These are phyloP conservation scores for Rhincodon typus DNA, from an alignment of 2,797 vertebrate species.

Conservation along the genomic window DNA sequence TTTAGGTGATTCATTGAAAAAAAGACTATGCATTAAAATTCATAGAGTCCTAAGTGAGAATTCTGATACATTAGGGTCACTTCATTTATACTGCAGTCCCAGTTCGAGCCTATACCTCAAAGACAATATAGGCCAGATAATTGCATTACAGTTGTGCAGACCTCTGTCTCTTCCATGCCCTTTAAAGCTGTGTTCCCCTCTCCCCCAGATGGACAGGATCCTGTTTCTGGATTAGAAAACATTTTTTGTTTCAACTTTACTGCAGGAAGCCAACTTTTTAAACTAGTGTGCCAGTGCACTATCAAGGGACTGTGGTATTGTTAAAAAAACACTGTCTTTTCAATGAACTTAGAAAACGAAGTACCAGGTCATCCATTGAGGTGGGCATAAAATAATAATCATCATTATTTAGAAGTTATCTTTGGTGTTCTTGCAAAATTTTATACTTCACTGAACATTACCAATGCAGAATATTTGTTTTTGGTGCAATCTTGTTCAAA, in stretches of 20 bases:
- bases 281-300: not conserved
- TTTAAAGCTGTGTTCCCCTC: not conserved
- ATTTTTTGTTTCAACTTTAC: not conserved
- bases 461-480: not conserved
- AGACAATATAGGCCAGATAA: not conserved
- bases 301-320: not conserved
- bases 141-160: not conserved
- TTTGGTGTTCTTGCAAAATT: not conserved
- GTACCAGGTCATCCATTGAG: not conserved
- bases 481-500: not conserved
- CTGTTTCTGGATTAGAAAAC: not conserved
- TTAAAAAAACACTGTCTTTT: not conserved
- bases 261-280: not conserved
- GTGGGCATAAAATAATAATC: not conserved
- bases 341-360: not conserved
- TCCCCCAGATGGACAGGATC: not conserved
- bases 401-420: not conserved
- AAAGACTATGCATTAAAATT: not conserved
- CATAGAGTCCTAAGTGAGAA: not conserved
- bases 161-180: not conserved
- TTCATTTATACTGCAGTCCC: not conserved
- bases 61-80: not conserved
- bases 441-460: not conserved
- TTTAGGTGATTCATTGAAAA: not conserved
- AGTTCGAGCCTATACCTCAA: not conserved